These are phyloP conservation scores for Pempheris klunzingeri DNA, from an alignment of 2,797 vertebrate species.

Conservation along the genomic window DNA sequence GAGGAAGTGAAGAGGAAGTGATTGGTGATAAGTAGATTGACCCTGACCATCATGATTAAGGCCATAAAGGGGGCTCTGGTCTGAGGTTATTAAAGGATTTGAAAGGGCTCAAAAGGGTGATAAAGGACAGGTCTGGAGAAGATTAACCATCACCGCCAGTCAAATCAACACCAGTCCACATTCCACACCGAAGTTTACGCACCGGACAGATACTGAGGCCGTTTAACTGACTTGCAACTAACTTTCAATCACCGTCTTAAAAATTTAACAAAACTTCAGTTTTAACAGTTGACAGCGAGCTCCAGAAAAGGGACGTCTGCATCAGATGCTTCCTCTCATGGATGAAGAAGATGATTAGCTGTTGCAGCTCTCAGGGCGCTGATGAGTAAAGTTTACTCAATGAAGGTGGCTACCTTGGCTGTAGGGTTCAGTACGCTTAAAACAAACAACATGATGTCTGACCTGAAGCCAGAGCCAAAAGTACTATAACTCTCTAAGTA, in stretches of 20 bases:
- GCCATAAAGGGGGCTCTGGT: conserved; percentile 59
- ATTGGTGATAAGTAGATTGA: conserved; percentile 72
- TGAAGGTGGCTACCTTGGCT: too few relatives aligned
- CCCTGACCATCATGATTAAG: conserved; percentile 61
- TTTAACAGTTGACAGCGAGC: too few relatives aligned
- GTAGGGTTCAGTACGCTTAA: too few relatives aligned
- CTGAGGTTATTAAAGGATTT: conserved; percentile 70
- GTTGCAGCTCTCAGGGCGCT: too few relatives aligned
- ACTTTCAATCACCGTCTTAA: background rate
- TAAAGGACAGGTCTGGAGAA: conserved; percentile 66
- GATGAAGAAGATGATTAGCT: too few relatives aligned
- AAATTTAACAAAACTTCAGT: too few relatives aligned
- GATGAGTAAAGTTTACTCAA: too few relatives aligned
- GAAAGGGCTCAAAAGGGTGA: conserved; percentile 52
- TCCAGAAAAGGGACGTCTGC: too few relatives aligned
- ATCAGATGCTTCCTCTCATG: too few relatives aligned
- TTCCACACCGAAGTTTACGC: conserved; percentile 44
- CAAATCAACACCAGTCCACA: conserved; percentile 51
- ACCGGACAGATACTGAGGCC: conserved; percentile 1
- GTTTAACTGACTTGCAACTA: background rate
- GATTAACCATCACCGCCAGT: conserved; percentile 44
- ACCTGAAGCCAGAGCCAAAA: too few relatives aligned
- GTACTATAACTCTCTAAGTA: too few relatives aligned
- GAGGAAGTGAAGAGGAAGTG: conserved; percentile 64
- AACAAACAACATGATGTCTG: too few relatives aligned